phyloP scores from a whole-genome alignment of 2,113 vertebrate genomes.

The Limanda limanda region DNA sequence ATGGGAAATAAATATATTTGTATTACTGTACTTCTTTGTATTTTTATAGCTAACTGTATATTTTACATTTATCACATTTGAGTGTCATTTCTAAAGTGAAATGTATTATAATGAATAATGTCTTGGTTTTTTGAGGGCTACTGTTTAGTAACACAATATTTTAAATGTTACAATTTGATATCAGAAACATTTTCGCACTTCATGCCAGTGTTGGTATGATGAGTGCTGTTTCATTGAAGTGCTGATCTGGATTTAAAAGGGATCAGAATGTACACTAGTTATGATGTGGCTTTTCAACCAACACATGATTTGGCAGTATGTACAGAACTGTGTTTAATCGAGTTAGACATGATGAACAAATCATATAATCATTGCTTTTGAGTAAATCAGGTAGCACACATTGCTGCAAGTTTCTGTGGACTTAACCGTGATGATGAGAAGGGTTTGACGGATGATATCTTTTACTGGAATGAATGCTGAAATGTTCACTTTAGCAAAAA shows the following conservation, averaged over 20 bases:
- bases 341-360: slow-evolving; percentile 74
- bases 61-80: slow-evolving; percentile 79
- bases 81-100: slow-evolving; percentile 78
- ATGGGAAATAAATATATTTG: slow-evolving; percentile 89
- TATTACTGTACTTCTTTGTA: slow-evolving; percentile 87
- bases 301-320: slow-evolving; percentile 70
- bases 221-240: slow-evolving; percentile 54
- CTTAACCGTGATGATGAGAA: slow-evolving; percentile 65
- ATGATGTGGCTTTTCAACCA: slow-evolving; percentile 59
- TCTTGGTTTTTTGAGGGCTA: slow-evolving; percentile 78
- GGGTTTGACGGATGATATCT: slow-evolving; percentile 61
- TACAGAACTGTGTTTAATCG: slow-evolving; percentile 70
- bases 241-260: slow-evolving; percentile 59
- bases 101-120: slow-evolving; percentile 77
- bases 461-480: slow-evolving; percentile 66
- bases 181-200: slow-evolving; percentile 68
- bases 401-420: slow-evolving; percentile 82
- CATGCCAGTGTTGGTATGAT: slow-evolving; percentile 68
- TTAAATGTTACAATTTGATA: slow-evolving; percentile 80
- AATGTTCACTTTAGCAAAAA: slow-evolving; percentile 75
- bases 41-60: slow-evolving; percentile 86
- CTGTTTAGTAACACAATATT: slow-evolving; percentile 77
- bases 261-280: slow-evolving; percentile 61
- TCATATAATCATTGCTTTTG: slow-evolving; percentile 78
- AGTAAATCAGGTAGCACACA: slow-evolving; percentile 86